Evolutionary conservation across 2,113 vertebrate genomes (phyloP).

Genomic region (Gopherus evgoodei): DNA sequence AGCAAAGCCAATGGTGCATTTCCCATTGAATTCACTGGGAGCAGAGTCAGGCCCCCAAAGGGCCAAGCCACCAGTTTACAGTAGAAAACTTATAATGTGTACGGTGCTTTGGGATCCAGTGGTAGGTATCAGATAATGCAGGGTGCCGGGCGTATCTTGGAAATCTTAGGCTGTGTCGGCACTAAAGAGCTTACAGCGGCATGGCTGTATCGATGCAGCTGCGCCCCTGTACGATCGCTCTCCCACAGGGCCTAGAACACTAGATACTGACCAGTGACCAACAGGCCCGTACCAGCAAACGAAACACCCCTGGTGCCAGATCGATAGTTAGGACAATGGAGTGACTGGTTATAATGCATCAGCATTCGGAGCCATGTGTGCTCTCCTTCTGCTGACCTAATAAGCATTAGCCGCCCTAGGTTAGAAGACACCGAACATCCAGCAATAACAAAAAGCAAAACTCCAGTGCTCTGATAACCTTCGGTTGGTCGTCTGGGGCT

Average conservation of each 20-base stretch:
- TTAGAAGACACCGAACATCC: neutral
- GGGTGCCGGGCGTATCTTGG: neutral
- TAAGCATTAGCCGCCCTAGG: neutral
- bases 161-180: neutral
- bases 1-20: neutral
- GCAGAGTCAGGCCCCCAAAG: rapidly evolving
- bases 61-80: neutral
- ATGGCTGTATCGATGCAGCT: no score
- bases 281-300: neutral
- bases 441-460: neutral
- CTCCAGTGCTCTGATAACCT: neutral
- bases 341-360: neutral
- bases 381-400: neutral
- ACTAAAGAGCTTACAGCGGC: no score
- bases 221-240: no score
- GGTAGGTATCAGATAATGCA: neutral
- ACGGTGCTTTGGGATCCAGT: neutral
- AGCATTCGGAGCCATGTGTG: neutral
- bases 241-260: neutral
- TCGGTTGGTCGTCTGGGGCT: neutral
- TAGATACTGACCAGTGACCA: neutral
- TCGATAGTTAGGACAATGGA: neutral
- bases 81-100: neutral
- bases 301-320: neutral
- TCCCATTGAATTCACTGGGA: neutral